Evolutionary conservation across 2,113 vertebrate genomes (phyloP), one percentile per base, ranked within the genome.

Genomic region (Spea bombifrons): DNA sequence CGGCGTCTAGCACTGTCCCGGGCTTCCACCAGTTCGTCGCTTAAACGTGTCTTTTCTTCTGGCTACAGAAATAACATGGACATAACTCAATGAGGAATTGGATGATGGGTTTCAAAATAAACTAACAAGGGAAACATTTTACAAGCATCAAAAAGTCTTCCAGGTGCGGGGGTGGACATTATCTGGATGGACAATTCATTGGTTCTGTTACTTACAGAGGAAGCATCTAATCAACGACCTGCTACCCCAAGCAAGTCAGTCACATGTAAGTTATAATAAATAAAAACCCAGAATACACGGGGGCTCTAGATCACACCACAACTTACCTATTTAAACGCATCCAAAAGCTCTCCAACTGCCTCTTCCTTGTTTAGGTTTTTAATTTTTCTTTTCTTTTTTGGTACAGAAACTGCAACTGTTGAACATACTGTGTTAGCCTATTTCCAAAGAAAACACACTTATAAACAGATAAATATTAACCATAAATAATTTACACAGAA

Each of bases 331-430:
- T 96, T 99, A 86, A 98, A 99, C 82, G 96, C 96, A 91, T 99
- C 97, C 67, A 99, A 85, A 73, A 99, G 89, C 84, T 99, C 96
- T 80, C 97, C 97, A 57, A 95, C 93, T 3, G 93, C 89, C 83
- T 97, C 95, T 86, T 97, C 98, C 84, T 97, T 99, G 84, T 99
- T 98, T 66, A 98, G 88, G 59, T 98, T 95, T 91, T 95, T 99
- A 89, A 98, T 91, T 88, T 94, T 97, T 82, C 96, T 94, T 87
- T 95, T 99, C 82, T 93, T 98, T 94, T 98, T 99, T 94, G 95
- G 96, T 93, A 96, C 94, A 75, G 95, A 97, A 83, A 95, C 68
- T 81, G 96, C 94, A 85, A 92, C 94, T 95, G 77, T 53, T 78
- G 16, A 64, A 50, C 10, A 48, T n/a, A n/a, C n/a, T n/a, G n/a